Conservation (phyloP, 2,113 vertebrate species). For the Chinchilla lanigera region DNA sequence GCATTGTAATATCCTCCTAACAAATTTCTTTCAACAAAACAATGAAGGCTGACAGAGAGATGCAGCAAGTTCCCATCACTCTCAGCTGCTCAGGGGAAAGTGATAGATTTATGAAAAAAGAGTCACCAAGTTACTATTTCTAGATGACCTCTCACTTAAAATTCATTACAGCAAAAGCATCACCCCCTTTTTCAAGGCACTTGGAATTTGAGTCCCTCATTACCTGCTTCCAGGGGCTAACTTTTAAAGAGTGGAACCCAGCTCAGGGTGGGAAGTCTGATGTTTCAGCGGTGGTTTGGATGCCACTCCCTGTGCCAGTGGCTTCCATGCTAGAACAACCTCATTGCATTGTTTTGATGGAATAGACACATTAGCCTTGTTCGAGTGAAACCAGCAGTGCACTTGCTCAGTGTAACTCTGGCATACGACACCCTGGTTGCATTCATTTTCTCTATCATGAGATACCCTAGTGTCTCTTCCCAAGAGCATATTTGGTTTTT, state of each 20-base stretch:
- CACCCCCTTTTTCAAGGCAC: background rate
- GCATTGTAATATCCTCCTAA: constrained; percentile 72
- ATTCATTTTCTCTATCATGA: background rate
- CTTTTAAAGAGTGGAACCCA: accelerated
- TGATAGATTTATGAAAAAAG: constrained; percentile 48
- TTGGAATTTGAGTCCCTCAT: background rate
- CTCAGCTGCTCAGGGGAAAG: background rate
- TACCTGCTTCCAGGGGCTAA: background rate
- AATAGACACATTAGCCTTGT: background rate
- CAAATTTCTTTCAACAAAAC: constrained; percentile 14
- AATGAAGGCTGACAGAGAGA: background rate
- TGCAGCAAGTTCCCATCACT: background rate
- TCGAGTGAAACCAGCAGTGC: background rate
- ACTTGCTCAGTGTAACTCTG: background rate
- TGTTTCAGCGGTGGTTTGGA: background rate
- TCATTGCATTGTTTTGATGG: background rate
- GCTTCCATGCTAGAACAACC: background rate
- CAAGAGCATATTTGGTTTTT: background rate
- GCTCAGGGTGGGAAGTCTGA: background rate
- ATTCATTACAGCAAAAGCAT: background rate
- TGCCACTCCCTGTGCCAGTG: background rate
- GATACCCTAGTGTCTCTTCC: background rate
- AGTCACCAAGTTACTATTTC: constrained; percentile 29
- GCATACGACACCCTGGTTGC: accelerated
- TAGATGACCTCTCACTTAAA: constrained; percentile 13